Conservation (phyloP, 2,888 invertebrate genomes). For the Perdita meconis region DNA sequence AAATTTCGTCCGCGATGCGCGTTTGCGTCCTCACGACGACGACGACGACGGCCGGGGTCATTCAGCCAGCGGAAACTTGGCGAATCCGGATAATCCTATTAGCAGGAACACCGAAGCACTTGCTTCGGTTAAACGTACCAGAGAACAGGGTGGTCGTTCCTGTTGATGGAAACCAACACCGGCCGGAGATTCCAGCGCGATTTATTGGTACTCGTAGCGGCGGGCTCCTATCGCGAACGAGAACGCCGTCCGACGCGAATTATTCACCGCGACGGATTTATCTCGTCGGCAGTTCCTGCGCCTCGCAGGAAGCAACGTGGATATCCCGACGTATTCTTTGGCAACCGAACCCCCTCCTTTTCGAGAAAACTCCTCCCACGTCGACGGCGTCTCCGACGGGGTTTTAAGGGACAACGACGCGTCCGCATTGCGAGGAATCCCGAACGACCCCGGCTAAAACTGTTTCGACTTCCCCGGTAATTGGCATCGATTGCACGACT, state of each 20-base stretch:
- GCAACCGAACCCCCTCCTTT: not conserved
- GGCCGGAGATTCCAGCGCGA: constrained; percentile 46
- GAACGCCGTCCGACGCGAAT: constrained; percentile 37
- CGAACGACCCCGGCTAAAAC: constrained; percentile 35
- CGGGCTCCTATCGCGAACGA: constrained; percentile 39
- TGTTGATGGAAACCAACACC: constrained; percentile 67
- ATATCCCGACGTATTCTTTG: constrained; percentile 29
- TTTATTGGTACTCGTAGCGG: constrained; percentile 44
- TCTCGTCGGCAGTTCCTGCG: constrained; percentile 17
- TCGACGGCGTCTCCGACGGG: not conserved
- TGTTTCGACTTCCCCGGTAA: constrained; percentile 32
- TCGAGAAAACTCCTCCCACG: not conserved
- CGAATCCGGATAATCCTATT: constrained; percentile 72
- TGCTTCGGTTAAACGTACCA: constrained; percentile 64
- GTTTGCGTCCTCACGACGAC: constrained; percentile 56
- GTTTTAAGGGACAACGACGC: constrained; percentile 20
- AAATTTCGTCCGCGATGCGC: constrained; percentile 58
- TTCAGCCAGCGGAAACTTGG: constrained; percentile 64
- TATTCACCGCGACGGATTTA: constrained; percentile 55
- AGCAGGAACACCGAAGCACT: constrained; percentile 69
- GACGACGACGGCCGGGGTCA: constrained; percentile 55
- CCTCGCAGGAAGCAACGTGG: not conserved
- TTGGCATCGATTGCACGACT: constrained; percentile 45
- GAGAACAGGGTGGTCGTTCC: constrained; percentile 56
- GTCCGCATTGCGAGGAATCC: constrained; percentile 14